Conservation (phyloP, 2,113 vertebrate species). For the Bubo scandiacus region DNA sequence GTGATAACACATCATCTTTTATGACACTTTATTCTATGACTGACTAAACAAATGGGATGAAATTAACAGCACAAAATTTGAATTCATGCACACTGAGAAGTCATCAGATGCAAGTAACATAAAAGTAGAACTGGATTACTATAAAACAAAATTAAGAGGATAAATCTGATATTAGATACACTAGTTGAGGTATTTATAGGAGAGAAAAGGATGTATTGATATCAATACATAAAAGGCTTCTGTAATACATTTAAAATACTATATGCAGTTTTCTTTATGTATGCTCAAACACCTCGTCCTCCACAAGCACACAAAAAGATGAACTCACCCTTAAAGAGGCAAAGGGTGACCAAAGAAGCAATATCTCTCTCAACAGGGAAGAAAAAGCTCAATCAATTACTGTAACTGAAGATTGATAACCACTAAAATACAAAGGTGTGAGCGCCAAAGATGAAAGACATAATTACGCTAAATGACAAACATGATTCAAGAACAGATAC, state of each 20-base stretch:
- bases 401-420: neutral
- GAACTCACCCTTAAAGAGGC: neutral
- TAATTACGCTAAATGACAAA: neutral
- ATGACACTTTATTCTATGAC: neutral
- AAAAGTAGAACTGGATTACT: neutral
- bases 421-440: neutral
- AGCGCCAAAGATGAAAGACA: neutral
- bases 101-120: neutral
- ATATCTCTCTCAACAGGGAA: neutral
- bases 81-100: neutral
- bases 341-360: neutral
- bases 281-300: neutral
- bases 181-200: neutral
- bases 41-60: neutral
- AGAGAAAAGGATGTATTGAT: neutral
- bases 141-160: neutral
- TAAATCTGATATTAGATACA: neutral
- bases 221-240: neutral
- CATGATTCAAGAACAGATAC: neutral
- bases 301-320: neutral
- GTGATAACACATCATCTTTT: neutral
- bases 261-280: accelerated
- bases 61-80: neutral
- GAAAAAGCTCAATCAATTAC: neutral
- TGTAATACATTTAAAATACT: neutral